Base-by-base conservation (phyloP, 2,888 invertebrate genomes). In the Nycteola revayana region DNA sequence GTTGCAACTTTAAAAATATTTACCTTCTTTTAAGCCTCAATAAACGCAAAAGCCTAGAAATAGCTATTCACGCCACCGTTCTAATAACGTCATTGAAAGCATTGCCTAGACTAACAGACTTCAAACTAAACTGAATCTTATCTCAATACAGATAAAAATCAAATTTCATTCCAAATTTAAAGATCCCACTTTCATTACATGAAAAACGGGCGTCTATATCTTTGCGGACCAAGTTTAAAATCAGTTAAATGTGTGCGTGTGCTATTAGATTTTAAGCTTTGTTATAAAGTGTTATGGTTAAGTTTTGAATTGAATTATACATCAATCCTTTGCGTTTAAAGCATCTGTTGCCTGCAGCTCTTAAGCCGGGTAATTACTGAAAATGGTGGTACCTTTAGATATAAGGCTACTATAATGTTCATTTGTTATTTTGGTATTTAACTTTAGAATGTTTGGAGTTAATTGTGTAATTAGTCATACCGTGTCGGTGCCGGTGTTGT, bases 331-430 rank as follows among this genome's bases (percentile, higher is more conserved):
- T 46, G 43, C 18, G 27, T 36, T 36, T 11, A 39, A 7, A 50
- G 40, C 65, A 65, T 61, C 64, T 69, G 67, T 38, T 49, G 39
- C 49, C 49, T 47, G 42, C 43, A 41, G 40, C 46, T 48, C 37
- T 48, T 43, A 38, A 51, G 56, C 56, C 52, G 50, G 62, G 60
- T 72, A 69, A 72, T 71, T 69, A 68, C 50, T 51, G 52, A 53
- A 66, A 69, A 62, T 55, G 48, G 62, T 55, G 51, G 53, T 55
- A 47, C 50, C 52, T 56, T 55, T 42, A 50, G 50, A 54, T 60
- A 55, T 60, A 57, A 37, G 40, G 35, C 44, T 32, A 24, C 53
- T 49, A 37, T 38, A 27, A 23, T 32, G 28, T 31, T 45, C 30
- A 38, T 39, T 53, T 48, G 32, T 45, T 39, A 41, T 42, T 33